Base-by-base conservation (phyloP, 2,888 invertebrate species). In the Eristalis intricaria region DNA sequence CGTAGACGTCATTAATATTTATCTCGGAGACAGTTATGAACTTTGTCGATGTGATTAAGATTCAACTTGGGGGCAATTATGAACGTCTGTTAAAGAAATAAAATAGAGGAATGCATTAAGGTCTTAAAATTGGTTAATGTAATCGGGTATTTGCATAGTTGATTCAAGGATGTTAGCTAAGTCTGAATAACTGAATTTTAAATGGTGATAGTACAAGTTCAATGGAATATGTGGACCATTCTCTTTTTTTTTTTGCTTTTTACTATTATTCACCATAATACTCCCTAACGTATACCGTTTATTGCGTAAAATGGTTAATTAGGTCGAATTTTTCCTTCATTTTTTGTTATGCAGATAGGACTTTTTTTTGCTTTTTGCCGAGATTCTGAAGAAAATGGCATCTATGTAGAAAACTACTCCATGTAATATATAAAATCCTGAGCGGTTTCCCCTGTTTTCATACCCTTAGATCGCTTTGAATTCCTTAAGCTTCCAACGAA, bases 81-180 rank as follows among this genome's bases (percentile, higher is more conserved):
- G 22, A 50, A 63, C 32, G 22, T 35, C 73, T 63, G 50, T 22
- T 22, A 26, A 7, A 69, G 35, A 29, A 22, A 58, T 22, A 56
- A 58, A 15, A 13, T 4, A 70, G 23, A 56, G 35, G 38, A 58
- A 60, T 70, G 64, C 50, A 43, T 64, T 26, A 26, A 26, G 22
- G 19, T 13, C 26, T 29, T 10, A 13, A 61, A 43, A 63, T 32
- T 23, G 15, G 65, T 32, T 63, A 56, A 32, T 73, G 22, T 10
- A 50, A 50, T 38, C n/a, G 23, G 22, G 15, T n/a, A 65, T 75
- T 75, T 65, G 26, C 74, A 75, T 65, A 65, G 35, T 19, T n/a
- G 38, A 58, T 56, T 58, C 23, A 29, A 75, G 74, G 74, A 43
- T n/a, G 7, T 19, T n/a, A n/a, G n/a, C n/a, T 43, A 4, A 4